Conservation (phyloP, 1,140 invertebrate species). For the Agrypnia vestita region DNA sequence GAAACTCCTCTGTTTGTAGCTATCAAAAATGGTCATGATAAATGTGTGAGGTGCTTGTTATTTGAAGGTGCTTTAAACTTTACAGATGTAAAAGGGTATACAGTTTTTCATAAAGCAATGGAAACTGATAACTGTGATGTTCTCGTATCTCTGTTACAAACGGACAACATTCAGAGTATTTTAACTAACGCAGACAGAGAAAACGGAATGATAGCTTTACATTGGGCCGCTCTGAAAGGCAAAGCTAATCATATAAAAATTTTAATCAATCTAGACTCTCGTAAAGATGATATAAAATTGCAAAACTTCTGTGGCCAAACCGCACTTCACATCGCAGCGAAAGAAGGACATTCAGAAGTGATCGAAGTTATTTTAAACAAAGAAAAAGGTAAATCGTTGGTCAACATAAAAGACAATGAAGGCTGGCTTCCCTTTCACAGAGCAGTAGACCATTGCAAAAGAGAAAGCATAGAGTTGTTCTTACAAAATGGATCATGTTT, state of each 20-base stretch:
- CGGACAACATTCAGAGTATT: slow-evolving; percentile 61
- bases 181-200: slow-evolving; percentile 64
- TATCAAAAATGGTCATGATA: slow-evolving; percentile 67
- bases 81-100: slow-evolving; percentile 65
- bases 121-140: slow-evolving; percentile 66
- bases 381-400: slow-evolving; percentile 69
- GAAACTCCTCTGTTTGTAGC: slow-evolving; percentile 74
- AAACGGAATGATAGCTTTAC: slow-evolving; percentile 76
- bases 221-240: slow-evolving; percentile 80
- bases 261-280: too few species aligned
- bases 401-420: slow-evolving; percentile 71
- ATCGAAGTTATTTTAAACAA: slow-evolving; percentile 72
- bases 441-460: slow-evolving; percentile 74
- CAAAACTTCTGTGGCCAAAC: slow-evolving; percentile 70
- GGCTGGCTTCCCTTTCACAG: slow-evolving; percentile 77
- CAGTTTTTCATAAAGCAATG: slow-evolving; percentile 69
- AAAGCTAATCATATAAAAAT: slow-evolving; percentile 76
- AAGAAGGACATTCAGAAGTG: slow-evolving; percentile 70
- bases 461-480: slow-evolving; percentile 74
- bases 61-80: slow-evolving; percentile 68
- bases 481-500: slow-evolving; percentile 76
- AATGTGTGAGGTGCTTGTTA: slow-evolving; percentile 70
- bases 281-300: slow-evolving; percentile 66
- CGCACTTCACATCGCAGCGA: slow-evolving; percentile 77
- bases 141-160: slow-evolving; percentile 66